Base-by-base conservation (phyloP, 2,113 vertebrate species). In the Cervus canadensis region DNA sequence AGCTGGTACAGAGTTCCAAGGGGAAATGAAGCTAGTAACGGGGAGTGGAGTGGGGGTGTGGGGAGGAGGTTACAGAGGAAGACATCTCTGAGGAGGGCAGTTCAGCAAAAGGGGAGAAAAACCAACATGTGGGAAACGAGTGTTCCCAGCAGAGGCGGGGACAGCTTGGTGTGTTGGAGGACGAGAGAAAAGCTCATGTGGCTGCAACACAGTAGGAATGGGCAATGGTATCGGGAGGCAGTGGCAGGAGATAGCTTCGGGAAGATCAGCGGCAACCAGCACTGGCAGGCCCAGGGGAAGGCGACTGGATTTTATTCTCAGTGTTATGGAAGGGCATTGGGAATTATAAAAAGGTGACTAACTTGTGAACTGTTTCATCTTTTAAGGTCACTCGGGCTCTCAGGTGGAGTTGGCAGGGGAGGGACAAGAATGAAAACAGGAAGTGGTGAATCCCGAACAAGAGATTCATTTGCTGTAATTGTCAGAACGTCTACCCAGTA, bases 221-320 rank as follows among this genome's bases (percentile, higher is more conserved):
- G 16, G 21, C 36, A 12, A n/a, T 36, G n/a, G 19, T 71, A 0
- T 36, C 2, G 1, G 67, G n/a, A 21, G 12, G 26, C 26, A 83
- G 30, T 50, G 6, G 21, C 30, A 71, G 67, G 26, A 30, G 43
- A 50, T 3, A 14, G 3, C 43, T 6, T 57, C 15, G 4, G 26
- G 23, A 82, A 50, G 45, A 11, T 36, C 30, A 50, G 15, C 1
- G 2, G 36, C 17, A 17, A 0, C 60, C 13, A 43, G n/a, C 14
- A 1, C 36, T 4, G 2, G 8, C 13, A 36, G 40, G n/a, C 9
- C 21, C 1, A 1, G 8, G 33, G 23, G 33, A 30, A 81, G 43
- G 25, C 76, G 2, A 48, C 71, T 84, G 28, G 5, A 26, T 87
- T 78, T 94, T 92, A 57, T 62, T 83, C 12, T 36, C 6, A 87